Evolutionary conservation across 2,797 vertebrate genomes (phyloP).

Genomic region (Enteromius radiatus): DNA sequence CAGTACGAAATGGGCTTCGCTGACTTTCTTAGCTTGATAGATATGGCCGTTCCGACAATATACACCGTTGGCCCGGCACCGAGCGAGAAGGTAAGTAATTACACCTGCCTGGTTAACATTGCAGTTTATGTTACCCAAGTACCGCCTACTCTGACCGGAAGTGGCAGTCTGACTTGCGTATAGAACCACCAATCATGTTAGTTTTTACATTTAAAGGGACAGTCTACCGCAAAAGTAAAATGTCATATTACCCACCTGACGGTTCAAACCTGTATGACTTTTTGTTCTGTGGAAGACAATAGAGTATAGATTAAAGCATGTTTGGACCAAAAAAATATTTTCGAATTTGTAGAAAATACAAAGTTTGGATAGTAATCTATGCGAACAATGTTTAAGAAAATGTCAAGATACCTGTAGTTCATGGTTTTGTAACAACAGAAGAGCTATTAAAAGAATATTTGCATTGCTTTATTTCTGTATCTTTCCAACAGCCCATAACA

Average conservation of each 20-base stretch:
- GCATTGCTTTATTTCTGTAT: background rate
- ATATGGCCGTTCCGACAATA: constrained; percentile 24
- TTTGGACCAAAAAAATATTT: too few relatives aligned
- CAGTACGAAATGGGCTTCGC: constrained; percentile 38
- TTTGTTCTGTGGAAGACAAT: background rate
- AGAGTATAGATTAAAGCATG: background rate
- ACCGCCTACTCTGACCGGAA: background rate
- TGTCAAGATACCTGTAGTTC: background rate
- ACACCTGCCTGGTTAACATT: background rate
- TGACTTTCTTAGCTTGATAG: constrained; percentile 25
- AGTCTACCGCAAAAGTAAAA: too few relatives aligned
- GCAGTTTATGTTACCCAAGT: background rate
- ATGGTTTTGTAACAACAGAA: background rate
- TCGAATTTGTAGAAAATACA: too few relatives aligned
- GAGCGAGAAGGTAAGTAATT: constrained; percentile 20
- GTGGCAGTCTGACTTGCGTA: background rate
- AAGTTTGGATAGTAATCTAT: background rate
- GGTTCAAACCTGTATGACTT: background rate
- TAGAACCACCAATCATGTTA: background rate
- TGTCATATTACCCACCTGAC: background rate
- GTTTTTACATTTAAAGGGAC: background rate
- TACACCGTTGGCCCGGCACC: constrained; percentile 27
- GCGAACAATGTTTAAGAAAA: background rate
- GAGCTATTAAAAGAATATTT: background rate
- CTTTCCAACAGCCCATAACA: constrained; percentile 9